Base-by-base conservation (phyloP, 2,797 vertebrate genomes). In the Phrynocephalus vlangalii region DNA sequence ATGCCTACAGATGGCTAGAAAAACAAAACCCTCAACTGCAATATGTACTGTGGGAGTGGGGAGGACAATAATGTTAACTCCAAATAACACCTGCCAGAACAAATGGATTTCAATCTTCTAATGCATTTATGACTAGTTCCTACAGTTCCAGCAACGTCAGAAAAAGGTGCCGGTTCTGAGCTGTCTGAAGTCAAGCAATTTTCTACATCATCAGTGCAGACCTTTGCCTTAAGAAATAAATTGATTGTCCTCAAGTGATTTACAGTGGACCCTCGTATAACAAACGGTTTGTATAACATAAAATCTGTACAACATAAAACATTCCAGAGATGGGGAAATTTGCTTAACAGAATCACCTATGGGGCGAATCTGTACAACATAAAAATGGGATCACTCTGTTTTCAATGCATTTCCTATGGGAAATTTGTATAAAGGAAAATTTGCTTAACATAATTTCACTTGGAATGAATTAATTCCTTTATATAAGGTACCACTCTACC, bases 91-190 rank as follows among this genome's bases (percentile, higher is more conserved):
- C 20, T 80, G 78, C 56, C 18, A 10, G 9, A 92, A 93, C 85
- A 86, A 88, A 95, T 84, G 33, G 87, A n/a, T 92, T 94, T 88
- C 87, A 77, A 93, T 83, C 89, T 91, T 67, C 87, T 89, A 85
- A 91, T 91, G 63, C 81, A 90, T 88, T 87, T 56, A 56, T 56
- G 52, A 94, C 88, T 92, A 91, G 90, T 93, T 92, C 82, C 78
- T 79, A 66, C 18, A 44, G 90, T 92, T 92, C 82, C 68, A 38
- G 82, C 38, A 90, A 71, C 80, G 88, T 91, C 93, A 66, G 73
- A 89, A 92, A 95, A 95, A 92, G 90, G 90, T 87, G 88, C 91
- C 93, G 93, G 90, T 91, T 90, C 91, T 33, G 84, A 84, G 71
- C 73, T 88, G 72, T 73, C 87, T 91, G 84, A 93, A 93, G 92